Percentiles rank a stretch among this genome's conserved stretches.
phyloP scores from a whole-genome alignment of 2,797 vertebrate species.

The Clamator glandarius region DNA sequence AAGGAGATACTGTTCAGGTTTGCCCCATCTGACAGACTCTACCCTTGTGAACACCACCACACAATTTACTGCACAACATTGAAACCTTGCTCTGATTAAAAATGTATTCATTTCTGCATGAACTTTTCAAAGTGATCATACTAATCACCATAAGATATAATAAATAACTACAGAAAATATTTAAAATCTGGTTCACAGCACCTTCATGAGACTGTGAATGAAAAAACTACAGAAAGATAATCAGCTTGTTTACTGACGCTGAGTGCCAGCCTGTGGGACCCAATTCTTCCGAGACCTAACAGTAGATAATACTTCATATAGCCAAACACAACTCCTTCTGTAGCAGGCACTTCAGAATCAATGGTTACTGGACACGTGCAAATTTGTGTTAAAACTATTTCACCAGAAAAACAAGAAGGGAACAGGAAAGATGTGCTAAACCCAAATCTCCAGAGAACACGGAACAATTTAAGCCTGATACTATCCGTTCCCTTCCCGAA shows the following conservation, averaged over 20 bases:
- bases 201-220: neutral
- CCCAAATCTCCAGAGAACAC: neutral
- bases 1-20: neutral
- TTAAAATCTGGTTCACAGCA: neutral
- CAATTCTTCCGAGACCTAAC: neutral
- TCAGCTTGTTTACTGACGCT: neutral
- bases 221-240: neutral
- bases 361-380: neutral
- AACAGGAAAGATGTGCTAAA: neutral
- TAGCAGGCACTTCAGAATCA: neutral
- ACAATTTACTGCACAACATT: neutral
- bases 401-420: neutral
- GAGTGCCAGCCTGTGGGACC: neutral
- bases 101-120: neutral
- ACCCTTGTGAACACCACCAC: neutral
- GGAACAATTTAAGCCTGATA: neutral
- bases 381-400: neutral
- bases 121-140: neutral
- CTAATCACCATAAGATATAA: neutral
- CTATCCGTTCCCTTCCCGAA: neutral
- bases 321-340: neutral
- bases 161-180: neutral
- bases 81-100: neutral
- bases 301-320: neutral
- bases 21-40: neutral